Percentiles rank a stretch among this genome's conserved stretches.
Evolutionary conservation across 2,113 vertebrate species (phyloP).

Genomic region (Coreoperca whiteheadi): DNA sequence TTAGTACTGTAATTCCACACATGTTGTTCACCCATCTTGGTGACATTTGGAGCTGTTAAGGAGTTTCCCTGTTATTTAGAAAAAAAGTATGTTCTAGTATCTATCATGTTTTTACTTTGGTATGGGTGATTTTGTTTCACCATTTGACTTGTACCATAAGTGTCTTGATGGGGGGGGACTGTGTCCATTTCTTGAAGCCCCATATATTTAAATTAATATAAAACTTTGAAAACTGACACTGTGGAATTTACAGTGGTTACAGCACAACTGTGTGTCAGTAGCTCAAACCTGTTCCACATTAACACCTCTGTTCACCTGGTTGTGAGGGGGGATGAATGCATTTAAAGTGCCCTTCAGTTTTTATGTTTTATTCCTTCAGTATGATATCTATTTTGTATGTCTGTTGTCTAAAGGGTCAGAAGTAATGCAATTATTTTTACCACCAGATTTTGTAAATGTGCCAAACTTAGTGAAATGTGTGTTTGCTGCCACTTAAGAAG

Average conservation of each 20-base stretch:
- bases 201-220: slow-evolving; percentile 6
- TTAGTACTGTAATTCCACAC: neutral
- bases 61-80: slow-evolving; percentile 13
- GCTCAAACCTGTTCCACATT: neutral
- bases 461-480: neutral
- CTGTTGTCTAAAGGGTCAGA: neutral
- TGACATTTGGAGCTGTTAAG: neutral
- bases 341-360: slow-evolving; percentile 19
- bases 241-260: neutral
- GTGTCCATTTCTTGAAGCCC: neutral
- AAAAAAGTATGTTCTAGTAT: neutral
- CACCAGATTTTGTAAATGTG: slow-evolving; percentile 24
- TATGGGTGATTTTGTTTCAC: neutral
- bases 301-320: slow-evolving; percentile 44
- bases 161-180: neutral
- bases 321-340: slow-evolving; percentile 34
- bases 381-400: neutral
- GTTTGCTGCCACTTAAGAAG: slow-evolving; percentile 11
- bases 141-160: neutral
- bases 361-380: slow-evolving; percentile 15
- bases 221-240: slow-evolving; percentile 36
- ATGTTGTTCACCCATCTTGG: neutral
- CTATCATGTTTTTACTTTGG: slow-evolving; percentile 6
- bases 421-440: slow-evolving; percentile 19
- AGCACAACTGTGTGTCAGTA: neutral